Conservation (phyloP, 2,113 vertebrate genomes). For the Canis aureus region DNA sequence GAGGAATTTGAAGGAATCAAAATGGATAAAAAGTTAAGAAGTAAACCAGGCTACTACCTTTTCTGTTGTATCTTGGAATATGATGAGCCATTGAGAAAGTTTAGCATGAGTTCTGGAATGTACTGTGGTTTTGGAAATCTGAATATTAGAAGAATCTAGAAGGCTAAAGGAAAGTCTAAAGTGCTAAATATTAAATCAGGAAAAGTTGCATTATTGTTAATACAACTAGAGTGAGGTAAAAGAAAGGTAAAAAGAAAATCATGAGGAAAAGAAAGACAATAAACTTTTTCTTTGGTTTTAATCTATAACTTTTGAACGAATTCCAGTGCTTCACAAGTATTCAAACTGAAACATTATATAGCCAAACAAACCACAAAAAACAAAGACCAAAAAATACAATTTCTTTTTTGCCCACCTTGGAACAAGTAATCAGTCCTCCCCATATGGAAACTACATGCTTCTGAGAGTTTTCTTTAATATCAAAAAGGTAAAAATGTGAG, state of each 20-base stretch:
- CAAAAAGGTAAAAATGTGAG: background rate
- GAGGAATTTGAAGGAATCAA: background rate
- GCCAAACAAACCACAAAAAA: too few relatives aligned
- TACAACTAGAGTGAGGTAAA: background rate
- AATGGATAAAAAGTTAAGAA: background rate
- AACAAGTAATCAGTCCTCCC: background rate
- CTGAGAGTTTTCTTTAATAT: background rate
- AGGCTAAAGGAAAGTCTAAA: background rate
- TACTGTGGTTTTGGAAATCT: background rate
- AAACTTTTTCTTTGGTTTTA: background rate
- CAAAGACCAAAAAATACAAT: background rate
- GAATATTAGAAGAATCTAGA: background rate
- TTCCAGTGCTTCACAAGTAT: background rate
- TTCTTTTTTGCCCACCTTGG: background rate
- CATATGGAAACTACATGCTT: background rate
- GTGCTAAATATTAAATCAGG: background rate
- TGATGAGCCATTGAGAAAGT: rapidly evolving
- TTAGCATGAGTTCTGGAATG: background rate
- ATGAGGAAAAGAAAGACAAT: background rate
- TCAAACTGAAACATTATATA: background rate
- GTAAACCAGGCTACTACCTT: background rate
- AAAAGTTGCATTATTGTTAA: background rate
- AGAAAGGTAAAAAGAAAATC: background rate
- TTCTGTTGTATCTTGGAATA: background rate
- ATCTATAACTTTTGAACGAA: background rate